Percentiles rank a stretch among this genome's conserved stretches.
Conservation (phyloP, 2,797 vertebrate genomes). For the Falco concolor region DNA sequence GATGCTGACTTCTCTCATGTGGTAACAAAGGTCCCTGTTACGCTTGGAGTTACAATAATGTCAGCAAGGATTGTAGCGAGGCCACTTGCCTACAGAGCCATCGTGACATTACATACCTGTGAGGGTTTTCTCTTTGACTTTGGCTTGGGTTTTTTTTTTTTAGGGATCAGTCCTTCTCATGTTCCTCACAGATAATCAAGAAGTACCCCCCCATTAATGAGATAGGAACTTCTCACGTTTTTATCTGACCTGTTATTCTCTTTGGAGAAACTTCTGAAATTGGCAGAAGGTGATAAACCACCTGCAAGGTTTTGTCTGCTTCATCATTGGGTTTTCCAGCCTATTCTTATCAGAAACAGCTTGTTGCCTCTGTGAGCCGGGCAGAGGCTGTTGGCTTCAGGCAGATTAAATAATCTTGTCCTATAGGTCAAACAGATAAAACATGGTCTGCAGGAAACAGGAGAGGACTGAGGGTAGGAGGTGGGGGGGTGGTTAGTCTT, state of each 20-base stretch:
- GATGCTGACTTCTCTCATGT: not conserved
- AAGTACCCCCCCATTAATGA: not conserved
- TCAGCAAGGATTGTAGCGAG: not conserved
- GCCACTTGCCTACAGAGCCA: not conserved
- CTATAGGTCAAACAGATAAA: not conserved
- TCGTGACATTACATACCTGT: fast-evolving
- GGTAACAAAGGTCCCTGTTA: not conserved
- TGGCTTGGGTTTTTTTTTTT: not conserved
- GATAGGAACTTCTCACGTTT: no score
- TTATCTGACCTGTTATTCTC: not conserved
- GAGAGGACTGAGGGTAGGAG: not conserved
- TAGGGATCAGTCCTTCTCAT: not conserved
- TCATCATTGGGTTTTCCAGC: not conserved
- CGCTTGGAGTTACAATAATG: not conserved
- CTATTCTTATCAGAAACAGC: not conserved
- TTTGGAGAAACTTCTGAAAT: not conserved
- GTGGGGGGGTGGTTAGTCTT: not conserved
- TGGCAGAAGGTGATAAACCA: not conserved
- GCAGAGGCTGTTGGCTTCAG: not conserved
- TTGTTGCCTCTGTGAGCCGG: not conserved
- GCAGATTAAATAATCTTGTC: not conserved
- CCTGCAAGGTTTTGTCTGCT: not conserved
- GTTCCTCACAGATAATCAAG: not conserved
- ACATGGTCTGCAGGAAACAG: not conserved
- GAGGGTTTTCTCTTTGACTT: not conserved